These are phyloP conservation scores for Sinocyclocheilus anophthalmus DNA, from an alignment of 2,113 vertebrate species.

Conservation along the genomic window DNA sequence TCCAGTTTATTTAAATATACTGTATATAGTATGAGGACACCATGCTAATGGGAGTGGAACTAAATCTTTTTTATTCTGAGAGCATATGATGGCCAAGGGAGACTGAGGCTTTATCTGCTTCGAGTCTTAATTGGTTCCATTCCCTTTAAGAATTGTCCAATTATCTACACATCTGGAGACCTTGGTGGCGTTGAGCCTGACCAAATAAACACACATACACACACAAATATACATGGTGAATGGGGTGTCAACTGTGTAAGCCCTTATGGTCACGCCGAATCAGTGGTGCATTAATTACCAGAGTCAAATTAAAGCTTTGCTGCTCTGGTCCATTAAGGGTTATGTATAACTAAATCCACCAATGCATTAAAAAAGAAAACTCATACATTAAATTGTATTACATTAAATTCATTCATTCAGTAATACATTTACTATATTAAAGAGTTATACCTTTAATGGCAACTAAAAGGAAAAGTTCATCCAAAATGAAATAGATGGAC, in stretches of 20 bases:
- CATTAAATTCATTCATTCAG: neutral
- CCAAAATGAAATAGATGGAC: too few species aligned
- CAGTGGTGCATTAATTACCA: slow-evolving; percentile 13
- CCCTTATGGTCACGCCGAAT: neutral
- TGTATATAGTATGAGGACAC: neutral
- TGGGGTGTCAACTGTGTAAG: slow-evolving; percentile 21
- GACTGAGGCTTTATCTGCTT: slow-evolving; percentile 42
- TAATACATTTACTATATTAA: neutral
- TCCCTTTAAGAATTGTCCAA: slow-evolving; percentile 56
- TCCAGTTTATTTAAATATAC: neutral
- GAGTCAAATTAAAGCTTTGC: slow-evolving; percentile 8
- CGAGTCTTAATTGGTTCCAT: slow-evolving; percentile 46
- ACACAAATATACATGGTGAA: slow-evolving; percentile 12
- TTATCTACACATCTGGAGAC: slow-evolving; percentile 62
- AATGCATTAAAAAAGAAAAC: neutral
- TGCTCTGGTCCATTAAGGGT: neutral
- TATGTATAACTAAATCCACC: neutral
- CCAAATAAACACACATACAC: slow-evolving; percentile 16
- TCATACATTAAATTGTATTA: neutral
- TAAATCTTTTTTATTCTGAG: neutral
- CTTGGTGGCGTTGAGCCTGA: slow-evolving; percentile 11
- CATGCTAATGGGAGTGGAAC: neutral
- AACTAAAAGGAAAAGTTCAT: neutral
- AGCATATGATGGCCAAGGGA: slow-evolving; percentile 2
- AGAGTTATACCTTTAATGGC: neutral